phyloP scores from a whole-genome alignment of 2,113 vertebrate species.

The Rostratula benghalensis region DNA sequence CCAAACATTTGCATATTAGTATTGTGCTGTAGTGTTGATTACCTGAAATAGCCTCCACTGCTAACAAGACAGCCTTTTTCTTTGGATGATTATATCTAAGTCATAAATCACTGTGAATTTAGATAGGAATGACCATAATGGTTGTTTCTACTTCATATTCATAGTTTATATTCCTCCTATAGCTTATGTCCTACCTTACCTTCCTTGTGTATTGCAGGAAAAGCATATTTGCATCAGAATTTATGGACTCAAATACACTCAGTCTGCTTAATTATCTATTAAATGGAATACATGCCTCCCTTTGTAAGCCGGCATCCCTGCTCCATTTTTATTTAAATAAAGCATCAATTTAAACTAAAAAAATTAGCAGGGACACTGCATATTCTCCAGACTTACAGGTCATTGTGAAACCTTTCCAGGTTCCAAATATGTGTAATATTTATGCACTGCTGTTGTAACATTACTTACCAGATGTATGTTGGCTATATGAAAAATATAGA shows the following conservation, averaged over 20 bases:
- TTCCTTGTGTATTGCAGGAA: background rate
- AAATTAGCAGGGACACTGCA: background rate
- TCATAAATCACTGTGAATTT: background rate
- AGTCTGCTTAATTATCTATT: background rate
- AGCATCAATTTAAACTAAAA: background rate
- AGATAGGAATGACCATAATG: background rate
- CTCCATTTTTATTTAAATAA: background rate
- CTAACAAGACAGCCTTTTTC: background rate
- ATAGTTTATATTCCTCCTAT: background rate
- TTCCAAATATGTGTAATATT: background rate
- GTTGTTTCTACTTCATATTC: background rate
- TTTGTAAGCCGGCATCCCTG: background rate
- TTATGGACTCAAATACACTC: background rate
- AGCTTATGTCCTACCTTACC: background rate
- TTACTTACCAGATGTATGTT: background rate
- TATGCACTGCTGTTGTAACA: background rate
- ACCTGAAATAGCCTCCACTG: background rate
- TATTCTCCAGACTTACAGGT: background rate
- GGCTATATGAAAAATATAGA: background rate
- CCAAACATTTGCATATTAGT: background rate
- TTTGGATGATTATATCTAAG: background rate
- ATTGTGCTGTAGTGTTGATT: background rate
- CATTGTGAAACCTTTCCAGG: background rate
- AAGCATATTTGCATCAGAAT: background rate
- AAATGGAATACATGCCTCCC: background rate